A percentile compares a stretch with the other conserved stretches of the same genome.
Evolutionary conservation across 2,113 vertebrate genomes (phyloP).

Genomic region (Hypocryptadius cinnamomeus): DNA sequence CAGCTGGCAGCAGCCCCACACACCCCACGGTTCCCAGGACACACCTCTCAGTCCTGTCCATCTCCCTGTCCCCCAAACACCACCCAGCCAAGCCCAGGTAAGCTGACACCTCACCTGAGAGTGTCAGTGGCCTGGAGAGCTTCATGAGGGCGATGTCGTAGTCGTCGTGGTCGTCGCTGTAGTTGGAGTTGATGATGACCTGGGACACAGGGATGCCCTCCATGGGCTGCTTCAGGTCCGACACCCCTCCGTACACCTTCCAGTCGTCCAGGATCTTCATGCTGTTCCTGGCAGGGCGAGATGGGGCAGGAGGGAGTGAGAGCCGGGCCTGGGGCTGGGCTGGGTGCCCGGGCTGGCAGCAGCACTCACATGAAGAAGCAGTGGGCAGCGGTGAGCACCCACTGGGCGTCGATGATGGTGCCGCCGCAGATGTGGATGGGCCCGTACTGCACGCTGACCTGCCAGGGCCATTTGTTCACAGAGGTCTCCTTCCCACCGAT

Average conservation of each 20-base stretch:
- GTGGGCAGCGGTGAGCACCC: constrained; percentile 86
- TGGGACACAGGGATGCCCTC: constrained; percentile 62
- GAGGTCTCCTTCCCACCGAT: constrained; percentile 77
- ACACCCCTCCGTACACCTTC: constrained; percentile 76
- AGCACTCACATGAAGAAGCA: constrained; percentile 86
- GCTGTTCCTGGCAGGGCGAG: constrained; percentile 8
- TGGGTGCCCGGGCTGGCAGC: neutral
- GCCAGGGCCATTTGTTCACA: constrained; percentile 87
- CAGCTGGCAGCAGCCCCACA: neutral
- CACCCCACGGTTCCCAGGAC: fast-evolving
- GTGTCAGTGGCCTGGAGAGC: constrained; percentile 68
- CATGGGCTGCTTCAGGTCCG: constrained; percentile 62
- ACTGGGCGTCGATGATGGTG: constrained; percentile 79
- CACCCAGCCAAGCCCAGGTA: neutral
- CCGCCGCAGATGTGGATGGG: constrained; percentile 82
- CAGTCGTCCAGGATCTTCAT: constrained; percentile 60
- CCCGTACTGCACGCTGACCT: constrained; percentile 80
- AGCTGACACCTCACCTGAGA: constrained; percentile 64
- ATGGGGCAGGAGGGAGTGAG: neutral
- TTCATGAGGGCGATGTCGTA: constrained; percentile 82
- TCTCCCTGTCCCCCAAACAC: neutral
- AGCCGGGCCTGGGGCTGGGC: too few species aligned
- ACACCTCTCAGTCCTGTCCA: neutral
- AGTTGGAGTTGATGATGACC: constrained; percentile 81
- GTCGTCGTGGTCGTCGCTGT: constrained; percentile 71